phyloP scores from a whole-genome alignment of 2,888 invertebrate genomes.

The Anorthoa munda region DNA sequence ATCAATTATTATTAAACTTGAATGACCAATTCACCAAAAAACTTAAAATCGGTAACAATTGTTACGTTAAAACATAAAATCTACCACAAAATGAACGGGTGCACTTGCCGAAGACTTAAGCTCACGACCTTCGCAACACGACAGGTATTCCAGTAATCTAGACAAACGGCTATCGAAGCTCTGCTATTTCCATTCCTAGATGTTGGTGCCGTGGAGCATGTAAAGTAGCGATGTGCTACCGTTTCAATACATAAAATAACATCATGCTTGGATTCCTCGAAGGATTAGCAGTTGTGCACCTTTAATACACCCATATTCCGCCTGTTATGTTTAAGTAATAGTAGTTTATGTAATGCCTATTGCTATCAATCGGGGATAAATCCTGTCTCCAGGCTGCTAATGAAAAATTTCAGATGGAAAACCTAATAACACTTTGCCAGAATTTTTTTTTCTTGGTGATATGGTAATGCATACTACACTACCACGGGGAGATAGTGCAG shows the following conservation, averaged over 20 bases:
- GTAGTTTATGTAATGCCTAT: too few species aligned
- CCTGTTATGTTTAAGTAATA: too few species aligned
- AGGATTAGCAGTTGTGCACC: too few species aligned
- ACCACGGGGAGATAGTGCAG: too few species aligned
- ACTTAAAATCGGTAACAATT: background rate
- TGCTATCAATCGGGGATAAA: too few species aligned
- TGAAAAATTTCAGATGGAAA: too few species aligned
- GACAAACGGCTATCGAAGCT: conserved; percentile 58
- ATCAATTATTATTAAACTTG: background rate
- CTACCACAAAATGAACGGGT: conserved; percentile 29
- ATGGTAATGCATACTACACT: too few species aligned
- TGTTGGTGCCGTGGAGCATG: background rate
- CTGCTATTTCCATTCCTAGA: conserved; percentile 49
- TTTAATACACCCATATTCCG: too few species aligned
- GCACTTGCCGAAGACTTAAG: conserved; percentile 25
- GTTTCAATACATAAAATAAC: background rate
- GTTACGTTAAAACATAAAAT: background rate
- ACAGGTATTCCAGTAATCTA: conserved; percentile 60
- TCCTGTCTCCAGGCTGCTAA: too few species aligned
- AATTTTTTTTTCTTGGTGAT: too few species aligned
- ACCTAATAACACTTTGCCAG: too few species aligned
- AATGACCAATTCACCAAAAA: background rate
- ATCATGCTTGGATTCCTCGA: too few species aligned
- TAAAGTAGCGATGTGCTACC: conserved; percentile 4
- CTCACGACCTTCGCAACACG: conserved; percentile 37